phyloP scores from a whole-genome alignment of 2,113 vertebrate genomes.

The Istiophorus platypterus region DNA sequence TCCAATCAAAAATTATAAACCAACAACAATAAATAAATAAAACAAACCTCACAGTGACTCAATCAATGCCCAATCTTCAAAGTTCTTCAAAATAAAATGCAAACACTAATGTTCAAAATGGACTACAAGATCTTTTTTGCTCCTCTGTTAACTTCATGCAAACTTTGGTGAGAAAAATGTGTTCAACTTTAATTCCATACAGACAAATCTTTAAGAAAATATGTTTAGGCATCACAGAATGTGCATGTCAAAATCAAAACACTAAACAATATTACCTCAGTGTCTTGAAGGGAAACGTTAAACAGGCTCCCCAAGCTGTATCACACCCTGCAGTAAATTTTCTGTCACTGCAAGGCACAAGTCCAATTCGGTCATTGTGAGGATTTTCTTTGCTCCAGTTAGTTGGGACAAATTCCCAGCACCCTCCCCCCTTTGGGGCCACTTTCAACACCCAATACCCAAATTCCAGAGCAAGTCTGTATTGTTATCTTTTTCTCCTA shows the following conservation, averaged over 20 bases:
- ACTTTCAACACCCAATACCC: slow-evolving; percentile 27
- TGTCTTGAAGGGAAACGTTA: slow-evolving; percentile 16
- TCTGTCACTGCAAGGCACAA: slow-evolving; percentile 34
- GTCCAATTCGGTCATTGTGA: slow-evolving; percentile 50
- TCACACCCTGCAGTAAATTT: slow-evolving; percentile 34
- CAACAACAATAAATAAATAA: background rate
- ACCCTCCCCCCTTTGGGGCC: slow-evolving; percentile 27
- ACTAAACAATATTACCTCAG: slow-evolving; percentile 46
- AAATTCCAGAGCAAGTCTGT: slow-evolving; percentile 41
- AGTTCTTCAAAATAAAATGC: background rate
- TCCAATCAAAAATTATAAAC: background rate
- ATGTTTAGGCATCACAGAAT: too few relatives aligned
- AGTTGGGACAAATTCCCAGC: slow-evolving; percentile 40
- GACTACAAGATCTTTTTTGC: background rate
- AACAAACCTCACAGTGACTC: background rate
- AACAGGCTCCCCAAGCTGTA: slow-evolving; percentile 7
- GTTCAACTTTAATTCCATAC: background rate
- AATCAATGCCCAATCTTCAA: background rate
- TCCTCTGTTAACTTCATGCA: background rate
- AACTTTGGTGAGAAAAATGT: background rate
- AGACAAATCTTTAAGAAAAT: background rate
- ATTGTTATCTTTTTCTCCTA: background rate
- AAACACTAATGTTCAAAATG: background rate
- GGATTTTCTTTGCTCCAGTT: slow-evolving; percentile 57
- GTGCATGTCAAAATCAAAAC: slow-evolving; percentile 14